Conservation (phyloP, 2,113 vertebrate species). For the Emydura subglobosa region DNA sequence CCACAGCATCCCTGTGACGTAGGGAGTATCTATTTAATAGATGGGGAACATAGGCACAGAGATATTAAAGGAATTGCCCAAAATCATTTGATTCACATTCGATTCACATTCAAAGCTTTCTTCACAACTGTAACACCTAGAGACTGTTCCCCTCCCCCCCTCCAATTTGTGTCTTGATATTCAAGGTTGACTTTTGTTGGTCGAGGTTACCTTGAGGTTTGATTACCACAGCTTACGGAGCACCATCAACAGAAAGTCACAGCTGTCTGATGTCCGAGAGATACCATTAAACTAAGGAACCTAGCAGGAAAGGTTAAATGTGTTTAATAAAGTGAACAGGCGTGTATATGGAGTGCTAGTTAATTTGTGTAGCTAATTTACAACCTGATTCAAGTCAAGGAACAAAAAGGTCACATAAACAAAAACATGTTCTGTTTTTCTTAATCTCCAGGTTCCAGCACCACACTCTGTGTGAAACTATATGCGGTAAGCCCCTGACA, state of each 20-base stretch:
- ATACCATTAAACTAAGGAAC: background rate
- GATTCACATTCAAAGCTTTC: background rate
- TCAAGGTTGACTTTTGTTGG: background rate
- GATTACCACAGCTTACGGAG: background rate
- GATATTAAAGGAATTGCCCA: rapidly evolving
- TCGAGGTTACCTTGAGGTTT: constrained; percentile 26
- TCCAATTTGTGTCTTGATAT: background rate
- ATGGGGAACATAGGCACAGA: background rate
- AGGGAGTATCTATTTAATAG: background rate
- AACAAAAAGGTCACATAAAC: constrained; percentile 41
- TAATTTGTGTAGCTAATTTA: constrained; percentile 30
- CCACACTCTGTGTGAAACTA: constrained; percentile 19
- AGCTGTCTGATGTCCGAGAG: constrained; percentile 2
- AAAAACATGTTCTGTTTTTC: constrained; percentile 55
- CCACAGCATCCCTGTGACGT: background rate
- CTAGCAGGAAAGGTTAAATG: constrained; percentile 23
- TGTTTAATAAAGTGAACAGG: background rate
- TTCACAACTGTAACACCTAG: rapidly evolving
- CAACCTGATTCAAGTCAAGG: constrained; percentile 10
- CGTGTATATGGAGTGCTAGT: constrained; percentile 4
- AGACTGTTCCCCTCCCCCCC: rapidly evolving
- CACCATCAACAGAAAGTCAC: constrained; percentile 17
- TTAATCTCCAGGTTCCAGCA: constrained; percentile 46
- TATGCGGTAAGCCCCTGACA: background rate
- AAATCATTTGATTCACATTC: background rate